Evolutionary conservation across 2,113 vertebrate species (phyloP).

Genomic region (Fregetta grallaria): DNA sequence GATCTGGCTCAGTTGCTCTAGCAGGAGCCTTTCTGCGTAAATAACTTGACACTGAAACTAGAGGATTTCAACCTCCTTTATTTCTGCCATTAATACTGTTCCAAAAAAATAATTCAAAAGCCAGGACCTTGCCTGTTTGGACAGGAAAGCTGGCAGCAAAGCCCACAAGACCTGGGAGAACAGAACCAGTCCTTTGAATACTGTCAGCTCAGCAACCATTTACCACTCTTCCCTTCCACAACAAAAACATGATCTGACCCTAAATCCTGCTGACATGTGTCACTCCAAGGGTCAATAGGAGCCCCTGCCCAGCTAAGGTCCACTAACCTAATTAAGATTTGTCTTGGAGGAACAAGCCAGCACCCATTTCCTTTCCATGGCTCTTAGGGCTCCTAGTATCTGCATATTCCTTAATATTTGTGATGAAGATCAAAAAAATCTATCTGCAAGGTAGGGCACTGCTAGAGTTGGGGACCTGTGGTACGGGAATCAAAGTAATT

Average conservation of each 20-base stretch:
- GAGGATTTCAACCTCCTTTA: not conserved
- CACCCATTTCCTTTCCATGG: not conserved
- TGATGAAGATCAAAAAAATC: not conserved
- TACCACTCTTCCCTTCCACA: not conserved
- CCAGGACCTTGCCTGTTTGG: not conserved
- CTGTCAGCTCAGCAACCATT: not conserved
- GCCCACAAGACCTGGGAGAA: not conserved
- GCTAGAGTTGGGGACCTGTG: not conserved
- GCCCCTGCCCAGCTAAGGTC: not conserved
- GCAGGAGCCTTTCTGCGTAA: not conserved
- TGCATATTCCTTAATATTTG: not conserved
- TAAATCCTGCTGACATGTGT: not conserved
- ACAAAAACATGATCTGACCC: not conserved
- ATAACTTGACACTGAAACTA: not conserved
- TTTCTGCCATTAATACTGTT: not conserved
- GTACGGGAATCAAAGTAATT: not conserved
- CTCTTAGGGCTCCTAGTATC: not conserved
- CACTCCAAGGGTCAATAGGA: not conserved
- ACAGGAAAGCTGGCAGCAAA: not conserved
- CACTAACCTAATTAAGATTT: not conserved
- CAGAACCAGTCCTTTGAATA: not conserved
- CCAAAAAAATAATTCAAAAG: not conserved
- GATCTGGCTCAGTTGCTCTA: not conserved
- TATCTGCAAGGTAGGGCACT: not conserved
- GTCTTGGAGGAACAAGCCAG: not conserved